These are phyloP conservation scores for Melangyna quadrimaculata DNA, from an alignment of 2,888 invertebrate genomes.

Conservation along the genomic window DNA sequence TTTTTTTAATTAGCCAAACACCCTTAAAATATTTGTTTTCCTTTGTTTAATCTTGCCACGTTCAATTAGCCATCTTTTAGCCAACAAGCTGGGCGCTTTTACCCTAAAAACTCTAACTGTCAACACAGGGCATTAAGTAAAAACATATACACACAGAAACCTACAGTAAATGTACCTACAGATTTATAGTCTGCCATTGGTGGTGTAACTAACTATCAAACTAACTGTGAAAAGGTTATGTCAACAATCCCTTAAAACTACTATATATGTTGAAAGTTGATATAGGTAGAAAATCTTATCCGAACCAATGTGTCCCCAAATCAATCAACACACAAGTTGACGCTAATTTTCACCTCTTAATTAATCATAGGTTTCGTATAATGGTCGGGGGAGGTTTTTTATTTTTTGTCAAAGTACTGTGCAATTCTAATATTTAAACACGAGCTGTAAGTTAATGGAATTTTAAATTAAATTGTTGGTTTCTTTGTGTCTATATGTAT, in stretches of 20 bases:
- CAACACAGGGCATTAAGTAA: background rate
- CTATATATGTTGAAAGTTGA: constrained; percentile 20
- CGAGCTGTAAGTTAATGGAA: background rate
- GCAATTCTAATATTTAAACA: background rate
- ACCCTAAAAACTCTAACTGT: background rate
- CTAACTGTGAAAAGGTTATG: background rate
- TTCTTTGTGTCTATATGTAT: background rate
- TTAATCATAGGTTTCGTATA: background rate
- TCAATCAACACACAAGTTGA: background rate
- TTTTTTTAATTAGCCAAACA: background rate
- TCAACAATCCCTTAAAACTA: background rate
- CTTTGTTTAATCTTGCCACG: background rate
- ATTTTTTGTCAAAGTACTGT: background rate
- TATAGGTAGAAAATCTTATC: background rate
- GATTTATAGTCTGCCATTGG: background rate
- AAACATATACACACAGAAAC: no score
- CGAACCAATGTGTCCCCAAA: background rate
- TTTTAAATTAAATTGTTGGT: background rate
- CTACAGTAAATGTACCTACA: background rate
- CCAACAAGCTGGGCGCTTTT: background rate
- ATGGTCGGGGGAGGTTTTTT: background rate
- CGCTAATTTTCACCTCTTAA: background rate
- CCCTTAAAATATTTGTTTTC: background rate
- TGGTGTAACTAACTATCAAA: background rate
- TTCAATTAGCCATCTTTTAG: background rate